A percentile compares a stretch with the other conserved stretches of the same genome.
phyloP scores from a whole-genome alignment of 2,797 vertebrate species.

The Acanthurus tractus region DNA sequence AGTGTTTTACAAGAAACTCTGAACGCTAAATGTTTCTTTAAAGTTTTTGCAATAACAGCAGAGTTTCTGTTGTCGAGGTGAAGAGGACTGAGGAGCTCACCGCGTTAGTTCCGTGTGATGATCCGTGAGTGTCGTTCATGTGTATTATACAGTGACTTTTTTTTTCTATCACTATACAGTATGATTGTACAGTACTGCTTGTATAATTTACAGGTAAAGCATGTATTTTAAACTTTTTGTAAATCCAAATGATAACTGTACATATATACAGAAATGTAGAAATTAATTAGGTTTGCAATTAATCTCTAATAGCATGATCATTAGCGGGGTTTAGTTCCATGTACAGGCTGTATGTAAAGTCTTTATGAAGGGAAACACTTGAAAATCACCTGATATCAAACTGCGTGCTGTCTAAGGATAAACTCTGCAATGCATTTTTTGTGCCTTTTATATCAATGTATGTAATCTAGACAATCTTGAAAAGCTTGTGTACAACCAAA shows the following conservation, averaged over 20 bases:
- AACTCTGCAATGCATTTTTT: conserved; percentile 93
- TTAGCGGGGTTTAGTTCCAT: conserved; percentile 84
- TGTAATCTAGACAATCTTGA: conserved; percentile 97
- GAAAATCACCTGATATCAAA: conserved; percentile 89
- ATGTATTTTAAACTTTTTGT: conserved; percentile 87
- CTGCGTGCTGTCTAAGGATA: conserved; percentile 87
- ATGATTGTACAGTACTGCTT: conserved; percentile 93
- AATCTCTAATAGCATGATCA: conserved; percentile 90
- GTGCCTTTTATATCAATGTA: conserved; percentile 98
- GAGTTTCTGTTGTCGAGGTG: conserved; percentile 33
- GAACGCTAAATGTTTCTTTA: conserved; percentile 31
- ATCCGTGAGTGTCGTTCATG: conserved; percentile 79
- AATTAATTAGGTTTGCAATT: conserved; percentile 71
- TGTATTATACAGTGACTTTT: conserved; percentile 69
- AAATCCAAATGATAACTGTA: conserved; percentile 69
- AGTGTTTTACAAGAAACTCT: too few relatives aligned
- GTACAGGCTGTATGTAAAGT: conserved; percentile 89
- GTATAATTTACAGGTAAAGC: conserved; percentile 89
- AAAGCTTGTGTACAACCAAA: conserved; percentile 95
- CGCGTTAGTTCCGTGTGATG: conserved; percentile 48
- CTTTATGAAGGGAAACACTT: conserved; percentile 93
- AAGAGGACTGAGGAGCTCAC: conserved; percentile 35
- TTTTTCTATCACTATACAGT: conserved; percentile 87
- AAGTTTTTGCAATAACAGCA: conserved; percentile 64
- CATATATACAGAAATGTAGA: conserved; percentile 80